Evolutionary conservation across 2,797 vertebrate species (phyloP), one percentile per base, ranked within the genome.

Genomic region (Anas bernieri): DNA sequence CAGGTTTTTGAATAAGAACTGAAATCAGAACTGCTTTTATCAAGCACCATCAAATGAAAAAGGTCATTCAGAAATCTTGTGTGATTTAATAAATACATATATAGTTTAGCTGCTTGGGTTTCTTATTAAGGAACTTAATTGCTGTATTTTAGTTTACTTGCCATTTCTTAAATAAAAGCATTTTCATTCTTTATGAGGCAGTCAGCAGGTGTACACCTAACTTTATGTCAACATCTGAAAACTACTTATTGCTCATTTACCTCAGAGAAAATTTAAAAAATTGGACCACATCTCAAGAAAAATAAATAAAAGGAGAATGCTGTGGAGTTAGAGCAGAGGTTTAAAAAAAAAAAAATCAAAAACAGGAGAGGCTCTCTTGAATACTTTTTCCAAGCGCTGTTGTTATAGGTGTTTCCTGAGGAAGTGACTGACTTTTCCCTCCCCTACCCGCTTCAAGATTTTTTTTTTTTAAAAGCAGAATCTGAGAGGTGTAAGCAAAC

Each of bases 341-440:
- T 90, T 55, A 17, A 58, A 39, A 39, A 39, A 39, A 7, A 81
- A 45, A 81, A 70, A 67, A 87, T 74, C 88, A 93, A 95, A 92
- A 93, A 90, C 91, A 94, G 75, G 64, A 92, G 92, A 93, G 83
- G 92, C 88, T 96, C 94, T 93, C 94, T 94, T 77, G 35, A 88
- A 35, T 88, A 66, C 77, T 96, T 96, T 95, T 94, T 92, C 94
- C 94, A 96, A 94, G 92, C 6, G 16, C 94, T 97, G 96, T 96
- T 97, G 96, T 97, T 96, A 82, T 97, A 97, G 96, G 96, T 97
- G 96, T 96, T 97, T 97, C 96, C 96, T 97, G 94, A 97, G 96
- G 95, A 96, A 96, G 91, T 96, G 96, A 94, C 80, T 0, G 41
- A 89, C 91, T 94, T 93, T 64, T 63, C 69, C 16, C 87, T 14